Percentiles rank a stretch among this genome's conserved stretches.
These are phyloP conservation scores for Drosophila tsacasi DNA, from an alignment of 1,140 invertebrate species.

Conservation along the genomic window DNA sequence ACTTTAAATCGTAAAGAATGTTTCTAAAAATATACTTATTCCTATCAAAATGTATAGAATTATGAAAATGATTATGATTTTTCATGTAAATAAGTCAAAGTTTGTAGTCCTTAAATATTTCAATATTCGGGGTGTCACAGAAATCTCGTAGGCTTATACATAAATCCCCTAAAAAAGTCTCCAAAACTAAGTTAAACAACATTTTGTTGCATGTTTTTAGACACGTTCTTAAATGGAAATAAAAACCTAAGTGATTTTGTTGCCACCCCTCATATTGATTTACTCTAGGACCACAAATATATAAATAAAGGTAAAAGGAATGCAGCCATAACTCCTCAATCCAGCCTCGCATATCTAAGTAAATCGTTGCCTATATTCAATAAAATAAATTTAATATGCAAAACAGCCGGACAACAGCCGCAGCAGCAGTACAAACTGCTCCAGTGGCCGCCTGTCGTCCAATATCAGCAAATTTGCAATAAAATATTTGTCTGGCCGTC, in stretches of 20 bases:
- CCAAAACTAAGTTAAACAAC: background rate
- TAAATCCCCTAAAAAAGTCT: background rate
- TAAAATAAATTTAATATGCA: slow-evolving; percentile 84
- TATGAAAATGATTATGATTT: too few relatives aligned
- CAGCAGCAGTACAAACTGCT: slow-evolving; percentile 50
- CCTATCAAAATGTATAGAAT: too few relatives aligned
- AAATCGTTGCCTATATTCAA: slow-evolving; percentile 69
- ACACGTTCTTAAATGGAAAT: background rate
- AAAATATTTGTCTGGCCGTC: slow-evolving; percentile 80
- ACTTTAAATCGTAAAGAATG: too few relatives aligned
- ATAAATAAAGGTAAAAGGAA: background rate
- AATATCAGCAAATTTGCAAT: slow-evolving; percentile 83
- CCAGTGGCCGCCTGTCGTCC: slow-evolving; percentile 71
- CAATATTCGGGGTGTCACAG: too few relatives aligned
- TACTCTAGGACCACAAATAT: background rate
- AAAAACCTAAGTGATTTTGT: background rate
- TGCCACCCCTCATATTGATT: background rate
- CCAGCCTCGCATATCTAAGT: slow-evolving; percentile 58
- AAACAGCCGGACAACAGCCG: slow-evolving; percentile 64
- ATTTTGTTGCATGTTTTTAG: background rate
- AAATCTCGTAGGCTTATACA: background rate
- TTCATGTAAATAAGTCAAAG: too few relatives aligned
- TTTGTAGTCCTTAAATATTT: too few relatives aligned
- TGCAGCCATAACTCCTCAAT: slow-evolving; percentile 16
- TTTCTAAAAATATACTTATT: too few relatives aligned